Evolutionary conservation across 1,140 invertebrate genomes (phyloP).

Genomic region (Scaptomyza pallida): DNA sequence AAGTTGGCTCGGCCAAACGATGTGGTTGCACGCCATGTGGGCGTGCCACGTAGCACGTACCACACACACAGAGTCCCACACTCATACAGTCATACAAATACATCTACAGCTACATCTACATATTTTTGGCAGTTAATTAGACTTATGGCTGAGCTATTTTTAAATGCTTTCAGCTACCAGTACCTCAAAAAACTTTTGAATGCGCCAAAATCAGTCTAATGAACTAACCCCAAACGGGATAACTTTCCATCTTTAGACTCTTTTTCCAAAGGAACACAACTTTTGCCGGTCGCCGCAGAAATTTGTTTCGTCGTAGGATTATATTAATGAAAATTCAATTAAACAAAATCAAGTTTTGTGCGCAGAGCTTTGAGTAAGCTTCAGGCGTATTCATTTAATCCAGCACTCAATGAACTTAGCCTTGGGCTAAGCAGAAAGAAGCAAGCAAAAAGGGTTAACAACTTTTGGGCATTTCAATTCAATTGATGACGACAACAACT

Average conservation of each 20-base stretch:
- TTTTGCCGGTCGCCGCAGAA: constrained; percentile 21
- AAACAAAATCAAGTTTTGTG: constrained; percentile 16
- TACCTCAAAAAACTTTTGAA: constrained; percentile 1
- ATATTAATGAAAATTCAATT: constrained; percentile 22
- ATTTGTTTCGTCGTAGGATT: constrained; percentile 12
- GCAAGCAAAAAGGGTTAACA: too few species aligned
- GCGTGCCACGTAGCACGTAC: constrained; percentile 5
- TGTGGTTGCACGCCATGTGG: constrained; percentile 42
- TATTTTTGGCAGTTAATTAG: constrained; percentile 45
- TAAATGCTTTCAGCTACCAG: constrained; percentile 28
- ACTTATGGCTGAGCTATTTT: constrained; percentile 51
- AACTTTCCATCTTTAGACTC: constrained; percentile 7
- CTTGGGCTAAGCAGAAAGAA: too few species aligned
- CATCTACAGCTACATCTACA: background rate
- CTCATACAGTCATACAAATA: background rate
- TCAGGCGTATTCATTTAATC: constrained; percentile 13
- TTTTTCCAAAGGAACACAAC: background rate
- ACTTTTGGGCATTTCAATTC: background rate
- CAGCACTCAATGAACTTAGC: background rate
- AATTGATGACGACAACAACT: background rate
- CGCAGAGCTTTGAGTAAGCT: constrained; percentile 13
- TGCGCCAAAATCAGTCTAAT: constrained; percentile 30
- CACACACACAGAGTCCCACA: background rate
- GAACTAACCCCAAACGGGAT: constrained; percentile 23
- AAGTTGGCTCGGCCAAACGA: constrained; percentile 28